These are phyloP conservation scores for Drosophila pseudotakahashii DNA, from an alignment of 2,888 invertebrate genomes.

Conservation along the genomic window DNA sequence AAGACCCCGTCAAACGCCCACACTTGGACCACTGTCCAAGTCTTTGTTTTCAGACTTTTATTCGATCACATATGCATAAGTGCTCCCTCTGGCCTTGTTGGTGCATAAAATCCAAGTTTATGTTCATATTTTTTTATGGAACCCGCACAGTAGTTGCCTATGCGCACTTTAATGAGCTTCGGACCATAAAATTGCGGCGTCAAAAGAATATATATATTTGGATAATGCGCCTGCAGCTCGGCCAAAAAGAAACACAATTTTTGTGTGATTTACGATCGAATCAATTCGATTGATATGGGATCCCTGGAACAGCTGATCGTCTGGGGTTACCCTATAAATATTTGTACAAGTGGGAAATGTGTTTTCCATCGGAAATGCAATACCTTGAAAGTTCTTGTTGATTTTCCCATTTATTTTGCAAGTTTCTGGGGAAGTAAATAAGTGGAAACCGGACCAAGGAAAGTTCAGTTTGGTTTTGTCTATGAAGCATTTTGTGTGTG, in stretches of 20 bases:
- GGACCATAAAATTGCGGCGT: constrained; percentile 18
- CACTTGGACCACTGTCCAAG: constrained; percentile 18
- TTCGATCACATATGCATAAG: not conserved
- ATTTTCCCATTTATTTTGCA: constrained; percentile 29
- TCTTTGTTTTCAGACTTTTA: constrained; percentile 12
- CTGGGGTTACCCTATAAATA: constrained; percentile 39
- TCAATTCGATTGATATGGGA: constrained; percentile 30
- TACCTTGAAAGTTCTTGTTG: constrained; percentile 13
- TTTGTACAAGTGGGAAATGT: constrained; percentile 40
- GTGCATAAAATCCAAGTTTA: constrained; percentile 34
- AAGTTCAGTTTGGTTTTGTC: constrained; percentile 25
- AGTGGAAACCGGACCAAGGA: constrained; percentile 24
- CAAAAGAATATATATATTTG: constrained; percentile 27
- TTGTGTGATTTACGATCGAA: constrained; percentile 41
- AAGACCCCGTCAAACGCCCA: constrained; percentile 21
- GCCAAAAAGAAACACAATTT: constrained; percentile 17
- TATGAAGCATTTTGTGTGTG: constrained; percentile 23
- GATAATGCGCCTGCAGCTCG: constrained; percentile 18
- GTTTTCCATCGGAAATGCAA: constrained; percentile 31
- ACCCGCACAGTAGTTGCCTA: constrained; percentile 42
- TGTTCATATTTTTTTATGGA: constrained; percentile 34
- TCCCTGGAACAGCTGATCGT: constrained; percentile 40
- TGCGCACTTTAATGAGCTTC: constrained; percentile 27
- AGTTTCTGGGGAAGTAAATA: constrained; percentile 21
- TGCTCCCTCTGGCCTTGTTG: constrained; percentile 30